Base-by-base conservation (phyloP, 2,113 vertebrate species). In the Scomber scombrus region DNA sequence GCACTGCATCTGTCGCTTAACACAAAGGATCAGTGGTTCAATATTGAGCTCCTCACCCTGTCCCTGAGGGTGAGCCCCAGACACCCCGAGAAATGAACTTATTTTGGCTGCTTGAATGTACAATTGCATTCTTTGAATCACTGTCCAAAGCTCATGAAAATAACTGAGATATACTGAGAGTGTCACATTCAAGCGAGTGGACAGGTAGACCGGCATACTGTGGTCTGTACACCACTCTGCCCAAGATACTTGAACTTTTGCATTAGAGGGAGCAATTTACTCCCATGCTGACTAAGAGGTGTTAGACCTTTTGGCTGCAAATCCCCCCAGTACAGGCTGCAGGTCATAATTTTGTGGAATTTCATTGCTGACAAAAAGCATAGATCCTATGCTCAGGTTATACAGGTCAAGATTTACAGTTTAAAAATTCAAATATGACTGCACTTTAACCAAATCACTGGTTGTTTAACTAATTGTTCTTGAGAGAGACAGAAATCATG, bases 1-100 rank as follows among this genome's bases (percentile, higher is more conserved):
- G 74, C 16, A 29, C 58, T 65, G 80, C 69, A 78, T 88, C 84
- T 60, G 80, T 89, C 67, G 78, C 69, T 45, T 67, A 57, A 77
- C 75, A 54, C 69, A 82, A 45, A 51, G 52, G 55, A 78, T 55
- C 58, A 75, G 50, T 2, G 21, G 57, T 76, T 88, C 71, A 69
- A 18, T 67, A 5, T 75, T 76, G 55, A 67, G 26, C 49, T 52
- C 61, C 9, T 40, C 40, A 69, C 40, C 70, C 63, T 65, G 62
- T 70, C 55, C 71, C 80, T 21, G 47, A 40, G 45, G 67, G 43
- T 26, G 46, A 78, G 65, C 14, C 21, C 61, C 34, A 71, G 19
- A 81, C 21, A 57, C 14, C 46, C 34, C 14, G 45, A 3, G 0
- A 64, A 50, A 34, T 40, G 76, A 82, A 58, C 5, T 47, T 47